phyloP scores from a whole-genome alignment of 2,113 vertebrate species.

The Thomomys bottae region DNA sequence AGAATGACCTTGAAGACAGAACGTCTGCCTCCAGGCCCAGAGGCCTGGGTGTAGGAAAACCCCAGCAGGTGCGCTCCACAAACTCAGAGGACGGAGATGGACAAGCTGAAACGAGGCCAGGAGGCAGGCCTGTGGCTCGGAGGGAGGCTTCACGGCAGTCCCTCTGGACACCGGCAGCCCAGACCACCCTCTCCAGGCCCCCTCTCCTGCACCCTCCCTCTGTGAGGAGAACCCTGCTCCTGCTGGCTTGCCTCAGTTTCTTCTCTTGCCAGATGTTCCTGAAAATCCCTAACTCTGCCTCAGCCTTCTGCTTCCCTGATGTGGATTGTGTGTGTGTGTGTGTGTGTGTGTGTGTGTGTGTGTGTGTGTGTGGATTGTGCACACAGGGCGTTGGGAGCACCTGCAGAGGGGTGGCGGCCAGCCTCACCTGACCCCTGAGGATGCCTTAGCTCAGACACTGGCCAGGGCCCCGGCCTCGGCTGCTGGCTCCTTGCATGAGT shows the following conservation, averaged over 20 bases:
- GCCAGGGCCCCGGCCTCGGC: too few species aligned
- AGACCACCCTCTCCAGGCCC: background rate
- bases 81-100: background rate
- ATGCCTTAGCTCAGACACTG: too few species aligned
- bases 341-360: background rate
- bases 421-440: too few species aligned
- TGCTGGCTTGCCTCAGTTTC: fast-evolving
- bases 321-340: background rate
- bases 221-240: background rate
- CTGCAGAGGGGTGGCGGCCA: too few species aligned
- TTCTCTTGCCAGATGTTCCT: background rate
- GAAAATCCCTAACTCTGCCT: background rate
- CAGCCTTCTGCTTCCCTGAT: background rate
- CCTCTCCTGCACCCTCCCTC: background rate
- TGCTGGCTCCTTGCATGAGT: too few species aligned
- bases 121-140: fast-evolving
- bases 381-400: too few species aligned
- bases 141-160: background rate
- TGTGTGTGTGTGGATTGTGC: background rate
- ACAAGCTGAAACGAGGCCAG: background rate
- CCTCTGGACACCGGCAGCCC: too few species aligned
- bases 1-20: background rate
- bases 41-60: too few species aligned
- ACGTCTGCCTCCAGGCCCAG: background rate
- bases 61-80: background rate